Percentiles rank a stretch among this genome's conserved stretches.
Conservation (phyloP, 2,113 vertebrate genomes). For the Myocastor coypus region DNA sequence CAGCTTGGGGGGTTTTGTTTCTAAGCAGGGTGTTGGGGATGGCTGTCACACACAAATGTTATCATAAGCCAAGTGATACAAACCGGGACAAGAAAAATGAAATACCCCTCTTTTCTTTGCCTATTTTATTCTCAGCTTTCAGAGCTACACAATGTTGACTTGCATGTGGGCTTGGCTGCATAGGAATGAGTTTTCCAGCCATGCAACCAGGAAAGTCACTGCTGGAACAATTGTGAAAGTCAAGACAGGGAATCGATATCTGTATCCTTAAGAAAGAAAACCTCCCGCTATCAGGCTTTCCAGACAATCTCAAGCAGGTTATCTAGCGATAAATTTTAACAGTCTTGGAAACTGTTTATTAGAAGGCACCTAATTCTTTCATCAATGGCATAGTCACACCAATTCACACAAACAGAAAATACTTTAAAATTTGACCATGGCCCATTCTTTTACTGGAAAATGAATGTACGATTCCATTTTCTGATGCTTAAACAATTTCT, state of each 20-base stretch:
- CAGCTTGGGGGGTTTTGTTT: not conserved
- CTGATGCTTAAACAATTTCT: not conserved
- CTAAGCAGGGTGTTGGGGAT: not conserved
- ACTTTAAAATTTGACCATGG: not conserved
- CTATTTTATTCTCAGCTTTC: not conserved
- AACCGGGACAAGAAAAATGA: not conserved
- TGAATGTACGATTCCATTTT: not conserved
- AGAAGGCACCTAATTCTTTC: conserved; percentile 7
- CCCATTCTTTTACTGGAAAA: not conserved
- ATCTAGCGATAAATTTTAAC: conserved; percentile 39
- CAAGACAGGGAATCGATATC: not conserved
- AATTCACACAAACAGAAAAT: not conserved
- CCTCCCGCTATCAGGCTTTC: not conserved
- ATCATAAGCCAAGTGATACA: not conserved
- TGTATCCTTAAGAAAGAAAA: not conserved
- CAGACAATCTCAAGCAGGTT: not conserved
- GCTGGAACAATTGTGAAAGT: not conserved
- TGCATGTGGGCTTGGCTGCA: not conserved
- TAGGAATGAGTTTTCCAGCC: not conserved
- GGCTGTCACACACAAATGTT: not conserved
- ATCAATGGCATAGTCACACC: not conserved
- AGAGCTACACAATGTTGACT: not conserved
- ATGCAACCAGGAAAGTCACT: not conserved
- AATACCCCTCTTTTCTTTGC: not conserved
- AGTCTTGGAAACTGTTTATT: conserved; percentile 11